Base-by-base conservation (phyloP, 2,113 vertebrate genomes). In the Campylomormyrus numenius region DNA sequence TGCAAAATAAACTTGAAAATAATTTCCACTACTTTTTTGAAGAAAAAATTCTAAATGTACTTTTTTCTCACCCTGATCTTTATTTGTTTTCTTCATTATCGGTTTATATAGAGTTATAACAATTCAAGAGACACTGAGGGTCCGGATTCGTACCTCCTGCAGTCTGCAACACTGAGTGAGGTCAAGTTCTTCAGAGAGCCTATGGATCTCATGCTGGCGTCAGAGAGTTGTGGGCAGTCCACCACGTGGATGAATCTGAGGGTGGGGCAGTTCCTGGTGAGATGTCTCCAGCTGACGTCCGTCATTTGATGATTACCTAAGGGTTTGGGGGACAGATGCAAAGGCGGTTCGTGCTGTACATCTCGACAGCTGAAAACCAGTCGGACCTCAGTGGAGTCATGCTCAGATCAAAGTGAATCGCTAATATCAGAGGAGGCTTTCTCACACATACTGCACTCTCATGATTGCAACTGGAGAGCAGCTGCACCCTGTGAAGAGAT, bases 241-340 rank as follows among this genome's bases (percentile, higher is more conserved):
- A 92, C 92, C 39, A 95, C 92, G 42, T 95, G 95, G 93, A 98
- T 93, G 39, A 95, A 94, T 39, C 42, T 91, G 50, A 98, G 95
- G 42, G 91, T 91, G 1, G 92, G 94, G n/a, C 95, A 97, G 90
- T 90, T 94, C 90, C 94, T 94, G 92, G 95, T 96, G 90, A 97
- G 92, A 42, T 91, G 10, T 88, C 94, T 93, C 93, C 96, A 96
- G 94, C 93, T 95, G 53, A 91, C 19, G 85, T 97, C 96, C 62
- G 95, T 96, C 62, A 97, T 93, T 77, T 94, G 94, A 88, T 95
- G 95, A 94, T 96, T 97, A 66, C 96, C 96, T 97, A 89, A 86
- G 92, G 91, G 90, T 92, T 91, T 19, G 87, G 3, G 6, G 13
- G 27, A 3, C 31, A 52, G 13, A n/a, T 45, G 56, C 7, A 87